Evolutionary conservation across 2,888 invertebrate genomes (phyloP), one percentile per base, ranked within the genome.

Genomic region (Germaria angustata): DNA sequence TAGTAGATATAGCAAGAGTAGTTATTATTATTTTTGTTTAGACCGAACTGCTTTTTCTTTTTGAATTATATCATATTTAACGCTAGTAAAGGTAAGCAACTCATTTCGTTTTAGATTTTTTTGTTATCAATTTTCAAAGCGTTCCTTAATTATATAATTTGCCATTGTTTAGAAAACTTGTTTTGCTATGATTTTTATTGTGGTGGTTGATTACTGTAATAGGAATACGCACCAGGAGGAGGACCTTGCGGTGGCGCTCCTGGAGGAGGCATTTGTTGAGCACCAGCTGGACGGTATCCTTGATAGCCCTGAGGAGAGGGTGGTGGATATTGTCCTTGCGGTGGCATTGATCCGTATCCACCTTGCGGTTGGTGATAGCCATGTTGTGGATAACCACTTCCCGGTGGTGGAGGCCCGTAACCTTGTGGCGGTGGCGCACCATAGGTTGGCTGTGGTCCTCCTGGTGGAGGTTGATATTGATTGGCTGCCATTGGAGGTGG

Each of bases 121-220:
- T 17, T 49, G 28, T 6, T 41, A 8, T 66, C 17, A 49, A 36
- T 68, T 61, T 44, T 53, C 53, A 59, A 63, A 39, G 55, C n/a
- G 39, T 61, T 46, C 17, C 39, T 53, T 36, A 66, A 66, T 34
- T 49, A 71, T 71, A 69, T 28, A 59, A 22, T 24, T 24, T 61
- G 24, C 17, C 24, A 41, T 28, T 41, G 1, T 57, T 39, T 39
- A n/a, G 11, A 53, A 32, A 15, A 2, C n/a, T 39, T 39, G 13
- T 41, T 15, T 8, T 24, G 0, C 39, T 6, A 4, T 51, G 7
- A 51, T 13, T 13, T 49, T 9, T 88, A 90, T 85, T 91, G 91
- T 36, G 95, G 95, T 81, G 96, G 96, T 87, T 96, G 96, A 88
- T 95, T 96, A 65, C 95, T 94, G 89, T 96, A 96, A 90, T 96